Percentiles rank a stretch among this genome's conserved stretches.
Evolutionary conservation across 2,888 invertebrate genomes (phyloP).

Genomic region (Orchestes rusci): DNA sequence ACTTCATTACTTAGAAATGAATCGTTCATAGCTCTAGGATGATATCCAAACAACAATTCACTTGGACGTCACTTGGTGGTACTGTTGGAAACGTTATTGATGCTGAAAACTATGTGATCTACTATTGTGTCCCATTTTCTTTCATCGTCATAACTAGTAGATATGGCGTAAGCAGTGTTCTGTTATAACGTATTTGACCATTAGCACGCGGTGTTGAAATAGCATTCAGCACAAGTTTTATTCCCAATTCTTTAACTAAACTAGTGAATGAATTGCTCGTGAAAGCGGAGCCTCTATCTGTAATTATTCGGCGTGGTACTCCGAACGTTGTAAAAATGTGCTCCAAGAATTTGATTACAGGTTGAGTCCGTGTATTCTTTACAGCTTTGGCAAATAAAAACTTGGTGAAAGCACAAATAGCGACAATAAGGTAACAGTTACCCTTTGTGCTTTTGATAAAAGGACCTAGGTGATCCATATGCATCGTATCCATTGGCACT

Average conservation of each 20-base stretch:
- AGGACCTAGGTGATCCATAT: constrained; percentile 7
- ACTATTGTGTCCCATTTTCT: neutral
- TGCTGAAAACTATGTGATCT: too few relatives aligned
- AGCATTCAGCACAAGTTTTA: constrained; percentile 26
- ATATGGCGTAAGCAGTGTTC: constrained; percentile 27
- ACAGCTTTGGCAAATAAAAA: constrained; percentile 29
- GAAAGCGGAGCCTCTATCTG: constrained; percentile 8
- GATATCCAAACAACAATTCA: neutral
- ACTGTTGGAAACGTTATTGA: constrained; percentile 14
- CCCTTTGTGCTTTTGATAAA: constrained; percentile 5
- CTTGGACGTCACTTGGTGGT: constrained; percentile 5
- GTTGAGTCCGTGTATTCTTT: constrained; percentile 19
- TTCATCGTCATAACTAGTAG: neutral
- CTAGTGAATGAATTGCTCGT: constrained; percentile 23
- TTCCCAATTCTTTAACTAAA: constrained; percentile 12
- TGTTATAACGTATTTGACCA: constrained; percentile 28
- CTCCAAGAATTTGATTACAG: constrained; percentile 24
- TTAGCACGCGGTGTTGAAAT: constrained; percentile 31
- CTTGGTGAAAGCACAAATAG: constrained; percentile 4
- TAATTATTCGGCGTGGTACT: constrained; percentile 6
- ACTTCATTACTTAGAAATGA: neutral
- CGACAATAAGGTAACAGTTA: constrained; percentile 2
- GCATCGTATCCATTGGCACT: constrained; percentile 5
- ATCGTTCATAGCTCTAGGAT: constrained; percentile 3
- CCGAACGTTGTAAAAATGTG: constrained; percentile 6